Evolutionary conservation across 2,113 vertebrate genomes (phyloP), one percentile per base, ranked within the genome.

Genomic region (Neogobius melanostomus): DNA sequence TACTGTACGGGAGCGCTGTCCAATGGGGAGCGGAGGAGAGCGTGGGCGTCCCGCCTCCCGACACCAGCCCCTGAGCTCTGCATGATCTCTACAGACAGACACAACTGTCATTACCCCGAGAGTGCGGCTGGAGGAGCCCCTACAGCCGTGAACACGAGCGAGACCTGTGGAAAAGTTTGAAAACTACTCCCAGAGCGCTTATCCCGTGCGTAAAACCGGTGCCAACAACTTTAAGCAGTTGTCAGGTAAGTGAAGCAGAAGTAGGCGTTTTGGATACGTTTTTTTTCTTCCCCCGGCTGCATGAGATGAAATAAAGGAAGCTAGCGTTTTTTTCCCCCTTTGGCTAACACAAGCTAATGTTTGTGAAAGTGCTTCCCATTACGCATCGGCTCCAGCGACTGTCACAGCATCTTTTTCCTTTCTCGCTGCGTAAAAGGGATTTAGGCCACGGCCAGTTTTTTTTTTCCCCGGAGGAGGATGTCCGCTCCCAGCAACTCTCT

Each of bases 401-500:
- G 75, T 49, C 64, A 76, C 63, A 46, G 28, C 28, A 75, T 70
- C 78, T 75, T 64, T 56, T 71, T 82, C 71, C 57, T 53, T 72
- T 82, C 71, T 72, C 42, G 36, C 66, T 51, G 67, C 77, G 61
- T 49, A 43, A 36, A 36, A 77, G 77, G 66, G 71, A 15, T 68
- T 56, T 36, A 47, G 46, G 7, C 46, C 66, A 43, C 71, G 62
- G 56, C 62, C 68, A 53, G 8, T 76, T 76, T 1, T 21, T 21
- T 21, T 21, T 21, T 75, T 42, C 28, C 4, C 28, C 28, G 28
- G 28, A 36, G 66, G 76, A 88, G 77, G 81, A 91, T 91, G 90
- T 88, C 90, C 62, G 74, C 78, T 46, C 88, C 88, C 7, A 75
- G 71, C 72, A 91, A 89, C 82, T 90, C 90, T 52, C 85, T 90